Base-by-base conservation (phyloP, 2,797 vertebrate species). In the Lutjanus argentimaculatus region DNA sequence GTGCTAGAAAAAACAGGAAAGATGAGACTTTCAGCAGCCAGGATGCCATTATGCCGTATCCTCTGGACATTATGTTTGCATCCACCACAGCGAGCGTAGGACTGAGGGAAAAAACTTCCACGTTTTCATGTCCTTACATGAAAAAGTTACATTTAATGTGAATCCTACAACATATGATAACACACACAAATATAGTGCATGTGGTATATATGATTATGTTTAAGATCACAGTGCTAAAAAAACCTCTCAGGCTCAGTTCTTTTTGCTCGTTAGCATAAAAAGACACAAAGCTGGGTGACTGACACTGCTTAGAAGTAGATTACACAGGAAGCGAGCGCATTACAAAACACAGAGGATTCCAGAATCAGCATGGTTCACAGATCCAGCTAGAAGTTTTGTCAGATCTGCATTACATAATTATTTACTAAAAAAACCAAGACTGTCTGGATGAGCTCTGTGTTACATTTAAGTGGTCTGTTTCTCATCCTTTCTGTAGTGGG, bases 1-100 rank as follows among this genome's bases (percentile, higher is more conserved):
- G 88, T 25, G 51, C 53, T 40, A 71, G 72, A 72, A 88, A 76
- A 89, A 87, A 68, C 66, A 80, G 82, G 71, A 85, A 81, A 88
- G 77, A 92, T 70, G 73, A 87, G 82, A 75, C 42, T 80, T 76
- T 84, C 43, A 77, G 75, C 53, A 57, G 76, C 65, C 43, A 67
- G 64, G 83, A 77, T 49, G 43, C 48, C 77, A 89, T 91, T 80
- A 84, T 43, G n/a, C 49, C 55, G 57, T 68, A 65, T 90, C 86
- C 87, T 84, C 71, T 67, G 79, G 84, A 79, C 84, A 77, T 73
- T 82, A 53, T 57, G 56, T 81, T 87, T 87, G 48, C 69, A 84
- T 74, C 46, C 45, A 75, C 42, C 30, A 42, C 53, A 46, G 63
- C 70, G 75, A 84, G 53, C 63, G 61, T n/a, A 68, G 25, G 17